Conservation (phyloP, 2,888 invertebrate species). For the Maniola hyperantus region DNA sequence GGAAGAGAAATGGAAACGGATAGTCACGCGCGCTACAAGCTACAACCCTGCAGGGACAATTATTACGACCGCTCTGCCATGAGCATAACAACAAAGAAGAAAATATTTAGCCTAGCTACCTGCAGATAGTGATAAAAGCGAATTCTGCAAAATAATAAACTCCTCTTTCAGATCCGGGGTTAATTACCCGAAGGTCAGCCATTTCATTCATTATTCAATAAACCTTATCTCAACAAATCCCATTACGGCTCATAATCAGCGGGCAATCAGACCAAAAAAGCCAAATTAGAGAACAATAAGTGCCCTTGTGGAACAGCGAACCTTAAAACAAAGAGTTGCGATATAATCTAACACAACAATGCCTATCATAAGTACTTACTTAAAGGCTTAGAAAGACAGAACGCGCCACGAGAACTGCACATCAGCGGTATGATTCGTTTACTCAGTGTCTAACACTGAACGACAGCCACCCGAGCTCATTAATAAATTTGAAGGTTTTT, state of each 20-base stretch:
- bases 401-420: background rate
- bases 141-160: constrained; percentile 1
- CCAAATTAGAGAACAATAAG: constrained; percentile 39
- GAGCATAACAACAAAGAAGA: too few relatives aligned
- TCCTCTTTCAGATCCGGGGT: constrained; percentile 1
- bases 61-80: too few relatives aligned
- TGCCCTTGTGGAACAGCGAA: constrained; percentile 35
- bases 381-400: background rate
- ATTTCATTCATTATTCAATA: constrained; percentile 17
- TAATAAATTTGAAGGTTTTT: too few relatives aligned
- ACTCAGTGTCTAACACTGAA: too few relatives aligned
- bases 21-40: too few relatives aligned
- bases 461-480: background rate
- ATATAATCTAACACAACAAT: constrained; percentile 38
- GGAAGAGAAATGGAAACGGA: too few relatives aligned
- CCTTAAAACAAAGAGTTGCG: constrained; percentile 42
- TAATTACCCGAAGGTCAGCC: constrained; percentile 13
- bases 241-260: constrained; percentile 18
- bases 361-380: constrained; percentile 12
- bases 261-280: constrained; percentile 30
- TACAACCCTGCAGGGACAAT: too few relatives aligned
- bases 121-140: background rate
- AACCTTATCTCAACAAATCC: constrained; percentile 19
- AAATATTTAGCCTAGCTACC: background rate
- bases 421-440: too few relatives aligned